phyloP scores from a whole-genome alignment of 2,113 vertebrate species.

The Halcyon senegalensis region DNA sequence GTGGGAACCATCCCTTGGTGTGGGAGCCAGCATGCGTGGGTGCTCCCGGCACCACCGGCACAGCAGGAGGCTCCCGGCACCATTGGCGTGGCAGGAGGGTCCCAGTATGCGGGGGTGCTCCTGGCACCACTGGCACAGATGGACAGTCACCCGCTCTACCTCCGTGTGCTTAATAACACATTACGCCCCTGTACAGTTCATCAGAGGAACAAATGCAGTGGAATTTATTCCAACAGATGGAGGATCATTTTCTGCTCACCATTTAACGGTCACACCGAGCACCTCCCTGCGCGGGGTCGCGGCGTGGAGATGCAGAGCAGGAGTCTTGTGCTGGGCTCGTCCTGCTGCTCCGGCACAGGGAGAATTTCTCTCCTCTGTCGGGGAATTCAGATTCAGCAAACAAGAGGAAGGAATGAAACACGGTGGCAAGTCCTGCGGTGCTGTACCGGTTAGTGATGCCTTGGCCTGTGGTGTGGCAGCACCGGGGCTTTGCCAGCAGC shows the following conservation, averaged over 20 bases:
- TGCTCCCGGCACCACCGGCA: background rate
- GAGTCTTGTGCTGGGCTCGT: accelerated
- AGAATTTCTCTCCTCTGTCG: background rate
- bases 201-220: background rate
- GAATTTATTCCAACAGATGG: constrained; percentile 1
- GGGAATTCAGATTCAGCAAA: background rate
- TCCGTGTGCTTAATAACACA: accelerated
- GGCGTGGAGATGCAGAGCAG: accelerated
- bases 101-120: background rate
- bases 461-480: accelerated
- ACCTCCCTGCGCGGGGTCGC: accelerated
- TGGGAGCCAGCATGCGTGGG: background rate
- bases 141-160: background rate
- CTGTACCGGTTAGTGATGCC: accelerated
- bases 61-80: background rate
- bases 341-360: background rate
- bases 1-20: background rate
- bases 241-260: background rate
- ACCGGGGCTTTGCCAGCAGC: background rate
- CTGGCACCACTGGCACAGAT: too few species aligned
- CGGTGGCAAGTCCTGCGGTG: accelerated
- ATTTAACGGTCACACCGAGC: accelerated
- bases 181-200: background rate
- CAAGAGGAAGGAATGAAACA: background rate
- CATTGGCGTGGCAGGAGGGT: background rate